phyloP scores from a whole-genome alignment of 1,140 invertebrate genomes.

The Anagrus nilaparvatae region DNA sequence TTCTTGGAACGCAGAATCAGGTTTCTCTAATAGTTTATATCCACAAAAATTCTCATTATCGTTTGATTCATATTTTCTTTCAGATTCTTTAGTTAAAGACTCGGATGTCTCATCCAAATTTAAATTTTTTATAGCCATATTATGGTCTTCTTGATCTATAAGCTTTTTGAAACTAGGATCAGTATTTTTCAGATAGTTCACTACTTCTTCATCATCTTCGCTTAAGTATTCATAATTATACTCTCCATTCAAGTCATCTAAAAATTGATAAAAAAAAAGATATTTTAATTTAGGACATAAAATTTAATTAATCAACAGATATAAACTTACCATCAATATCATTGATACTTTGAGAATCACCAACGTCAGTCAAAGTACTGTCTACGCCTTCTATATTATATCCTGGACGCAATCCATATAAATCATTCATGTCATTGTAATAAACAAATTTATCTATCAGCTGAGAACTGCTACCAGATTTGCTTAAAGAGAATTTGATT shows the following conservation, averaged over 20 bases:
- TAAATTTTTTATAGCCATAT: too few species aligned
- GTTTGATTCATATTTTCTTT: constrained; percentile 90
- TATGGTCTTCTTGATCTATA: too few species aligned
- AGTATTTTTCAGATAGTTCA: constrained; percentile 62
- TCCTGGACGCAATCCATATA: constrained; percentile 43
- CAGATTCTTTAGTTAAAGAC: constrained; percentile 79
- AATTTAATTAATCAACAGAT: constrained; percentile 28
- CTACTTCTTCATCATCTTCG: constrained; percentile 72
- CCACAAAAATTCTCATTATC: constrained; percentile 90
- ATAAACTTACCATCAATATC: neutral
- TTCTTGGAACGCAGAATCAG: constrained; percentile 72
- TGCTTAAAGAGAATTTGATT: too few species aligned
- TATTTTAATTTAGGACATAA: constrained; percentile 84
- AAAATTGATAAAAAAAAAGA: constrained; percentile 65
- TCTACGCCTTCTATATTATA: constrained; percentile 75
- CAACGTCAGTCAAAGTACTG: constrained; percentile 74
- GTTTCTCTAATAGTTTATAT: constrained; percentile 97
- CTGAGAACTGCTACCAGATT: too few species aligned
- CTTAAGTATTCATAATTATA: constrained; percentile 61
- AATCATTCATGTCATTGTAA: too few species aligned
- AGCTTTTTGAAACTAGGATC: too few species aligned
- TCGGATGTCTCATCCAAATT: constrained; percentile 5
- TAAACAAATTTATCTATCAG: too few species aligned
- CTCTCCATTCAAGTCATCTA: constrained; percentile 87
- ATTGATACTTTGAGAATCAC: neutral